Percentiles rank a stretch among this genome's conserved stretches.
phyloP scores from a whole-genome alignment of 2,888 invertebrate genomes.

The Acleris laterana region DNA sequence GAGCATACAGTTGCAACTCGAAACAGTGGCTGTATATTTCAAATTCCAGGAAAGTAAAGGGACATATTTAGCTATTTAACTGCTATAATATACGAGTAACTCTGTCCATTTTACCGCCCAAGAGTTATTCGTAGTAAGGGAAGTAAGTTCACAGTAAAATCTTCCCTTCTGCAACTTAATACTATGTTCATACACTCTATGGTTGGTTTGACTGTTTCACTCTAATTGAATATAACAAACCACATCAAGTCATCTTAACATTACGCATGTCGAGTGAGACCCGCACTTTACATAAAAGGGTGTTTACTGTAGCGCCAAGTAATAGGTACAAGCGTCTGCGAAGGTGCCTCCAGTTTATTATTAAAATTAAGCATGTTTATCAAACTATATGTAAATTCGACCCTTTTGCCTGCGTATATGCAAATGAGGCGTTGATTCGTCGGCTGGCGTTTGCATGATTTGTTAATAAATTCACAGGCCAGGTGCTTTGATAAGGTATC shows the following conservation, averaged over 20 bases:
- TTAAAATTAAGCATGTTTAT: conserved; percentile 33
- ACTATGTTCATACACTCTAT: no score
- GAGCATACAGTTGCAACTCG: no score
- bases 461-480: conserved; percentile 12
- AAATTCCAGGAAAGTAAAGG: no score
- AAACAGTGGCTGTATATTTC: no score
- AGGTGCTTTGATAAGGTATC: conserved; percentile 1
- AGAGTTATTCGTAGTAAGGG: no score
- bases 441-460: conserved; percentile 20
- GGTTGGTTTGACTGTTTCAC: background rate
- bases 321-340: conserved; percentile 11
- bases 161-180: no score
- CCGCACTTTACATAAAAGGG: conserved; percentile 22
- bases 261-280: conserved; percentile 4
- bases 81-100: no score
- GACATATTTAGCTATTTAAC: no score
- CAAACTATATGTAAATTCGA: conserved; percentile 33
- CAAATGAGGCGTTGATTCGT: conserved; percentile 28
- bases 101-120: no score
- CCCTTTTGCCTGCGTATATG: conserved; percentile 32
- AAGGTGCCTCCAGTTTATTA: conserved; percentile 21
- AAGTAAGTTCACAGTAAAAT: no score
- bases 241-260: conserved; percentile 1
- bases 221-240: background rate
- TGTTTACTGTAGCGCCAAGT: conserved; percentile 5